phyloP scores from a whole-genome alignment of 2,113 vertebrate genomes.

The Pogonocichla stellata region DNA sequence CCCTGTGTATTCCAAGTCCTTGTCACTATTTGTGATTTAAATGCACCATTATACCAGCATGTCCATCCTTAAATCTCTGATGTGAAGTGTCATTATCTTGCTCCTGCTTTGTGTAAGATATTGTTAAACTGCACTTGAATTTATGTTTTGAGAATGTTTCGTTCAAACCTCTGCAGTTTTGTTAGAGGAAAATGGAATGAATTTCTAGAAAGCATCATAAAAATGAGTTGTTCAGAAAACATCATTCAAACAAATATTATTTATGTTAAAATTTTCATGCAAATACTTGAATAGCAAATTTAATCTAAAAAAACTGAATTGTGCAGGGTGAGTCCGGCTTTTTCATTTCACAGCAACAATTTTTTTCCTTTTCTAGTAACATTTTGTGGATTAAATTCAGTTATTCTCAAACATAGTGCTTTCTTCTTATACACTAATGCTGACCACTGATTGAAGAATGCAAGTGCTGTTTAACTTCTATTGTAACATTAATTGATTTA shows the following conservation, averaged over 20 bases:
- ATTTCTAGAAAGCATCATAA: not conserved
- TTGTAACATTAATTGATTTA: not conserved
- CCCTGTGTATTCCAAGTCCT: not conserved
- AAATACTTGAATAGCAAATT: not conserved
- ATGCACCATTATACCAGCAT: not conserved
- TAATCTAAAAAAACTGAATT: not conserved
- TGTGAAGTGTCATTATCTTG: not conserved
- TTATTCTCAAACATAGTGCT: not conserved
- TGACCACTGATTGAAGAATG: not conserved
- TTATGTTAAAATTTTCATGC: not conserved
- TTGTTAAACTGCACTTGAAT: not conserved
- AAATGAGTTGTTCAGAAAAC: not conserved
- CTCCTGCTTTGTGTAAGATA: not conserved
- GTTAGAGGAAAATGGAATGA: not conserved
- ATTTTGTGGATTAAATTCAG: not conserved
- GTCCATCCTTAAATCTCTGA: not conserved
- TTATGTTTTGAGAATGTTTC: not conserved
- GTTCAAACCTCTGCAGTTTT: not conserved
- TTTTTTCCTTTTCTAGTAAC: not conserved
- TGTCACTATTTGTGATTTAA: not conserved
- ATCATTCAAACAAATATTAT: not conserved
- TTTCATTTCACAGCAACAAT: not conserved
- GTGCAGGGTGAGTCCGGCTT: not conserved
- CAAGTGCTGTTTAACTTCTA: not conserved
- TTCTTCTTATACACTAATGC: not conserved